Conservation (phyloP, 2,888 invertebrate species). For the Gnatocerus cornutus region DNA sequence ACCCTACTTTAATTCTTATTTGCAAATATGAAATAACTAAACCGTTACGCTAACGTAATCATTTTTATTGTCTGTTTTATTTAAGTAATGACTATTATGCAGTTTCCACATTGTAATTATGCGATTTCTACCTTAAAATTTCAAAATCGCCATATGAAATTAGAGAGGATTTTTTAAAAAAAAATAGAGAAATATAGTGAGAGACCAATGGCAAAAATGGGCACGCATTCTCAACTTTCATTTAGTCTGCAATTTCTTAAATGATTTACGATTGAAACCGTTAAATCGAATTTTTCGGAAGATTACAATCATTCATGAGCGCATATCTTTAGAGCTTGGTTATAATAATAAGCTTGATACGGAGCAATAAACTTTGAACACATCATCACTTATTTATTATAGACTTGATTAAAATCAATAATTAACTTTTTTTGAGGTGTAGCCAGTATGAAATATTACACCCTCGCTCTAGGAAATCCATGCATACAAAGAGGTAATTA, state of each 20-base stretch:
- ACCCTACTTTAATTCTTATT: slow-evolving; percentile 16
- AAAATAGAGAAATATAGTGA: not conserved
- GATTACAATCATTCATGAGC: slow-evolving; percentile 29
- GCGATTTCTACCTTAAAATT: slow-evolving; percentile 23
- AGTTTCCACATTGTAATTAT: slow-evolving; percentile 29
- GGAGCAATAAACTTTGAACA: slow-evolving; percentile 8
- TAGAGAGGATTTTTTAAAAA: not conserved
- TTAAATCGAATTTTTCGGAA: slow-evolving; percentile 17
- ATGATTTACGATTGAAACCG: slow-evolving; percentile 29
- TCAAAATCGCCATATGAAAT: slow-evolving; percentile 19
- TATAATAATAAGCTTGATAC: slow-evolving; percentile 7
- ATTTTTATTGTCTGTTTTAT: slow-evolving; percentile 39
- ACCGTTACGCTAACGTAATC: slow-evolving; percentile 39
- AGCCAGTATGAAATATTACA: slow-evolving; percentile 2
- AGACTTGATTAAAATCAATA: slow-evolving; percentile 1
- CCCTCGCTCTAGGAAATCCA: not conserved
- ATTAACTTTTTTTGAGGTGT: not conserved
- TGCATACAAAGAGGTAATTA: not conserved
- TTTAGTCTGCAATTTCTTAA: slow-evolving; percentile 12
- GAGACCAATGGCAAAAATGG: not conserved
- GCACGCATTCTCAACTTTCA: slow-evolving; percentile 16
- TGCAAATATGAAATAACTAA: slow-evolving; percentile 31
- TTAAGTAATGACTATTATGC: slow-evolving; percentile 29
- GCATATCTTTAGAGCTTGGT: slow-evolving; percentile 18
- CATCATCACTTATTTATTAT: not conserved